Evolutionary conservation across 2,113 vertebrate genomes (phyloP), one percentile per base, ranked within the genome.

Genomic region (Myrmecophaga tridactyla): DNA sequence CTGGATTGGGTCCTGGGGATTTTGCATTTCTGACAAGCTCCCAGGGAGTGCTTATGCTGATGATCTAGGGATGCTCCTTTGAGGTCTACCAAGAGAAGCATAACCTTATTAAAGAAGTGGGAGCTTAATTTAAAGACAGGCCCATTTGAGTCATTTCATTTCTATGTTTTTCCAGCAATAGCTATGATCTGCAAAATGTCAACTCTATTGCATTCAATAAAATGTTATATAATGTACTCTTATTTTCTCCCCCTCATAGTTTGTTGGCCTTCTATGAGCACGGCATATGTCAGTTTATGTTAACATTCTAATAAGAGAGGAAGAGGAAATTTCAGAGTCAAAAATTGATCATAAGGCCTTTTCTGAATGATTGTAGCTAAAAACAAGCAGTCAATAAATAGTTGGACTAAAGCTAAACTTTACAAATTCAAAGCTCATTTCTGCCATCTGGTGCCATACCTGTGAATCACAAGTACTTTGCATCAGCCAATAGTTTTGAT

Each of bases 381-480:
- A 96, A 90, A 81, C 34, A 84, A 83, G 34, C 13, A 4, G 0
- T 88, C 29, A 5, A 48, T 58, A 62, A 67, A 27, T 7, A 78
- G 25, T 7, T 72, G 13, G 13, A 23, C 29, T 41, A 20, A 85
- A 36, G 25, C 1, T 1, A 85, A 94, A 58, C 43, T 34, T 43
- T 15, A 72, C 21, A 48, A 12, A 75, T 63, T 43, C 62, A 96
- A 97, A 96, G 98, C 81, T 98, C 97, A 96, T 23, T 12, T 87
- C 86, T 97, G 97, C 98, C 98, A 97, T 94, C 98, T 98, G 93
- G 97, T 98, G 98, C 84, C 73, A 29, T 48, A 83, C 80, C 93
- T 93, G n/a, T 94, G 65, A 94, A 96, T 92, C 94, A 96, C 95
- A 95, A 41, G 83, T 53, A 20, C 41, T 51, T 8, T n/a, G 25